Conservation (phyloP, 1,140 invertebrate genomes). For the Zaprionus africanus region DNA sequence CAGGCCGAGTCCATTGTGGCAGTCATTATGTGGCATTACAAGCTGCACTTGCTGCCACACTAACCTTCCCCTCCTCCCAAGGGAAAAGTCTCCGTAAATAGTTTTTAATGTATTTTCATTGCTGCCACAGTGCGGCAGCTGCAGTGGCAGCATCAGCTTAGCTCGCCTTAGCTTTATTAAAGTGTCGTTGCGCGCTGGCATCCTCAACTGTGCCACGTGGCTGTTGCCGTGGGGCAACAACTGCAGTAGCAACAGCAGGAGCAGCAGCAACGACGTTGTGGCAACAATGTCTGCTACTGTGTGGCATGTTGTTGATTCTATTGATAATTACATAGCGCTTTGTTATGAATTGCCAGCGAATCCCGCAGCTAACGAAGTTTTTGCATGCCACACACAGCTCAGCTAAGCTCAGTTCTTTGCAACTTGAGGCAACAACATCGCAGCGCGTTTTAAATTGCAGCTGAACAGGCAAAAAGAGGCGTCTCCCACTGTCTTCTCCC, state of each 20-base stretch:
- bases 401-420: slow-evolving; percentile 9
- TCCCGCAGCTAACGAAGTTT: slow-evolving; percentile 55
- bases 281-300: slow-evolving; percentile 29
- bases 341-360: slow-evolving; percentile 67
- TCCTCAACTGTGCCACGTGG: slow-evolving; percentile 10
- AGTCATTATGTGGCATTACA: slow-evolving; percentile 42
- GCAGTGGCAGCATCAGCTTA: slow-evolving; percentile 26
- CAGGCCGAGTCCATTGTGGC: slow-evolving; percentile 26
- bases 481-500: neutral
- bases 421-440: slow-evolving; percentile 44
- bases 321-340: slow-evolving; percentile 77
- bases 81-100: slow-evolving; percentile 43
- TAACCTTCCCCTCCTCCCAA: neutral
- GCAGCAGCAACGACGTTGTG: neutral
- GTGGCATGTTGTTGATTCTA: slow-evolving; percentile 67
- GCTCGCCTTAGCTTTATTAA: slow-evolving; percentile 51
- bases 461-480: slow-evolving; percentile 60
- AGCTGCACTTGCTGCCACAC: slow-evolving; percentile 38
- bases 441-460: slow-evolving; percentile 56
- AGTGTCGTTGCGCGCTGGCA: slow-evolving; percentile 38
- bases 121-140: slow-evolving; percentile 24
- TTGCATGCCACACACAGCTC: slow-evolving; percentile 55
- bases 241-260: neutral
- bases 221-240: slow-evolving; percentile 21
- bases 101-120: slow-evolving; percentile 66